Conservation (phyloP, 2,888 invertebrate genomes). For the Heteromyza rotundicornis region DNA sequence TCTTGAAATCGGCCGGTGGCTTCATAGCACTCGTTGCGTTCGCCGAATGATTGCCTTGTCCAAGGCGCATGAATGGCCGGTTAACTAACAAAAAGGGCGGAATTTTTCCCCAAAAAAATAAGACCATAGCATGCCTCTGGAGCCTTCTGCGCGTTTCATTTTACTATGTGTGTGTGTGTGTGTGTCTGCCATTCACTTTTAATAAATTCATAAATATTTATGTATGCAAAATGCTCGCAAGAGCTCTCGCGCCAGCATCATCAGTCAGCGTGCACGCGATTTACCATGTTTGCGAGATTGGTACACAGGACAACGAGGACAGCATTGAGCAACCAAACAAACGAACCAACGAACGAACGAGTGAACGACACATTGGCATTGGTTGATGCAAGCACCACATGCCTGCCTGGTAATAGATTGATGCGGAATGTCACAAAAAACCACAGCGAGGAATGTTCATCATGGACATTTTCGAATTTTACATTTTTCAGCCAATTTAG, state of each 20-base stretch:
- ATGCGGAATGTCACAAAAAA: constrained; percentile 48
- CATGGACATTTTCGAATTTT: constrained; percentile 24
- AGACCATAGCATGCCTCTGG: background rate
- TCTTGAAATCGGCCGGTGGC: background rate
- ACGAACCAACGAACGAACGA: constrained; percentile 32
- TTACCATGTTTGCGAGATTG: background rate
- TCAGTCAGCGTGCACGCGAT: background rate
- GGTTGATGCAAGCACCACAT: background rate
- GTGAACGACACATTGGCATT: too few relatives aligned
- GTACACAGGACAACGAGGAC: background rate
- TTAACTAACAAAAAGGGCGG: constrained; percentile 27
- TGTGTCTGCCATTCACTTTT: constrained; percentile 48
- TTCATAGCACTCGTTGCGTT: background rate
- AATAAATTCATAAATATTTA: constrained; percentile 66
- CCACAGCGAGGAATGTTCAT: constrained; percentile 37
- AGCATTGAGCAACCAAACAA: constrained; percentile 19
- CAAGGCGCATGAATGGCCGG: constrained; percentile 43
- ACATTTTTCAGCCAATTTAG: constrained; percentile 4
- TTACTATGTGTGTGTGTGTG: too few relatives aligned
- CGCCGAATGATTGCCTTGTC: constrained; percentile 47
- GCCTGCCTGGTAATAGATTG: constrained; percentile 46
- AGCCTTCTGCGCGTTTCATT: too few relatives aligned
- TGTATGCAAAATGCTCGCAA: constrained; percentile 57
- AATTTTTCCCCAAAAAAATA: constrained; percentile 24
- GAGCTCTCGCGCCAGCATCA: constrained; percentile 42